Percentiles rank a stretch among this genome's conserved stretches.
Conservation (phyloP, 2,113 vertebrate genomes). For the Alexandromys fortis region DNA sequence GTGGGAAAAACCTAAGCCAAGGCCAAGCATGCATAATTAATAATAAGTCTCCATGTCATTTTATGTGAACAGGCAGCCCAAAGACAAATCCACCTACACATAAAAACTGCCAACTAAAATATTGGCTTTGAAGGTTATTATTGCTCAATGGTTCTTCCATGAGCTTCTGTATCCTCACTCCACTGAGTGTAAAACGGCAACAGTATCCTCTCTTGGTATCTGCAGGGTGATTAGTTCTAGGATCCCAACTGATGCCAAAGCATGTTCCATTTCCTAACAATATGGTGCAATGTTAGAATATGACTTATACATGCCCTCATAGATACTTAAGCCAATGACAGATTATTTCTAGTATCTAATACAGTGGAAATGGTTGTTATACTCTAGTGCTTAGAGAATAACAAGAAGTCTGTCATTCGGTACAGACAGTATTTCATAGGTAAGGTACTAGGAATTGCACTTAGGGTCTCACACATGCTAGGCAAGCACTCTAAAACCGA, state of each 20-base stretch:
- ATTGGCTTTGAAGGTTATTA: not conserved
- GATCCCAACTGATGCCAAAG: not conserved
- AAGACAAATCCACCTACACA: not conserved
- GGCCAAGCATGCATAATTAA: not conserved
- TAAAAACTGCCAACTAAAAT: not conserved
- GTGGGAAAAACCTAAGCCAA: not conserved
- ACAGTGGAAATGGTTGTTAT: not conserved
- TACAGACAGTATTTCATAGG: not conserved
- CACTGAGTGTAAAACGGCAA: constrained; percentile 31
- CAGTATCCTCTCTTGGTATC: not conserved
- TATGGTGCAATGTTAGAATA: not conserved
- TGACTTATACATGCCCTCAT: not conserved
- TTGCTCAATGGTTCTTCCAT: not conserved
- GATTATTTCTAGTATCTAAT: not conserved
- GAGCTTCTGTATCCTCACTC: not conserved
- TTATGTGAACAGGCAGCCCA: not conserved
- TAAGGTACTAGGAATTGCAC: not conserved
- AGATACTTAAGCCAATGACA: not conserved
- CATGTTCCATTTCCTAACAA: not conserved
- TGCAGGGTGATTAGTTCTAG: not conserved
- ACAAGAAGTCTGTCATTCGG: not conserved
- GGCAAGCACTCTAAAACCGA: not conserved
- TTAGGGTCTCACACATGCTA: not conserved
- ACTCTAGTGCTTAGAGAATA: not conserved
- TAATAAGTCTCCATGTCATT: not conserved